Evolutionary conservation across 2,113 vertebrate species (phyloP).

Genomic region (Oxygymnocypris stewartii): DNA sequence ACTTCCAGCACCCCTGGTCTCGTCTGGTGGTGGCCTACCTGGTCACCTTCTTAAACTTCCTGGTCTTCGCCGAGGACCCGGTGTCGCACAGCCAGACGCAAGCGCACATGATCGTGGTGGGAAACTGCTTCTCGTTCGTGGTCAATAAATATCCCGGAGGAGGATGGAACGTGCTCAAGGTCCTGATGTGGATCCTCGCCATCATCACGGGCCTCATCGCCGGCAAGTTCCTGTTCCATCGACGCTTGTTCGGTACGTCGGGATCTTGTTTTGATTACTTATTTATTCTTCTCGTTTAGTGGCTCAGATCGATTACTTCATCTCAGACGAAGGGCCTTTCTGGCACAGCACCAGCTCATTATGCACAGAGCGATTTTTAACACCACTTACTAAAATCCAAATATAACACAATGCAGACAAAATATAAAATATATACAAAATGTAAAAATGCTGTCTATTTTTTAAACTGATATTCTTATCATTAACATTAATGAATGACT

Average conservation of each 20-base stretch:
- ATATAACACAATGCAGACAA: no score
- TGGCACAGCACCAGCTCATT: no score
- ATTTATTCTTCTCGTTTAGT: not conserved
- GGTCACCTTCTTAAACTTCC: constrained; percentile 97
- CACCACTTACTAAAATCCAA: no score
- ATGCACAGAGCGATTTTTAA: no score
- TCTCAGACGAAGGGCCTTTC: no score
- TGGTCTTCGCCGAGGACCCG: constrained; percentile 97
- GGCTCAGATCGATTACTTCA: no score
- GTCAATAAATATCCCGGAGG: constrained; percentile 93
- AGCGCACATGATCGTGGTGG: constrained; percentile 94
- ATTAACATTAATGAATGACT: no score
- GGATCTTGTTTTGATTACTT: not conserved
- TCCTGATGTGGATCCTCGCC: constrained; percentile 89
- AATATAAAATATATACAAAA: no score
- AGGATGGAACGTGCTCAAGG: constrained; percentile 91
- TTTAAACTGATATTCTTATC: no score
- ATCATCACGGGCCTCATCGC: constrained; percentile 88
- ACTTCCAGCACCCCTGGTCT: constrained; percentile 98
- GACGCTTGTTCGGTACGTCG: constrained; percentile 91
- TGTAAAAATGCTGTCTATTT: no score
- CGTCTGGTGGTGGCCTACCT: constrained; percentile 94
- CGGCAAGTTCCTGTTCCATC: constrained; percentile 96
- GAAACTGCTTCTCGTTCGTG: constrained; percentile 98
- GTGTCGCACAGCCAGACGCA: constrained; percentile 96